These are phyloP conservation scores for Chelonus formosanus DNA, from an alignment of 2,888 invertebrate genomes.

Conservation along the genomic window DNA sequence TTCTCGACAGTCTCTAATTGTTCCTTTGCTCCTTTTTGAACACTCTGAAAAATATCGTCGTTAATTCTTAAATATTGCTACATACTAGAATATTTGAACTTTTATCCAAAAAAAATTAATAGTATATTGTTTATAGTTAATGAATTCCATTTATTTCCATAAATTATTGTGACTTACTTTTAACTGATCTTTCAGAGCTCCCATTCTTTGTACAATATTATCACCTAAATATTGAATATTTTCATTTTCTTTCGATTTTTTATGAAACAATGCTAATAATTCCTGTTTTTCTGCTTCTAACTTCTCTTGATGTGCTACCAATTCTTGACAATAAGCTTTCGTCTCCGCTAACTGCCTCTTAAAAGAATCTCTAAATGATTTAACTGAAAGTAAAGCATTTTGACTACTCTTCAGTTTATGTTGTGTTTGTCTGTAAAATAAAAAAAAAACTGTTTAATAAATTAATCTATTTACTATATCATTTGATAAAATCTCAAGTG, in stretches of 20 bases:
- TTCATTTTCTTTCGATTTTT: slow-evolving; percentile 56
- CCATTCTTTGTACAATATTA: slow-evolving; percentile 67
- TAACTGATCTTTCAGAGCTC: slow-evolving; percentile 66
- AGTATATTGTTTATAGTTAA: no score
- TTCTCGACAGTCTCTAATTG: slow-evolving; percentile 67
- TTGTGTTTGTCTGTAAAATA: slow-evolving; percentile 62
- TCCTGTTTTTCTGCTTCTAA: slow-evolving; percentile 61
- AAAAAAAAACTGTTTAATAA: background rate
- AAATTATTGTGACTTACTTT: slow-evolving; percentile 58
- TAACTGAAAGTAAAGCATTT: slow-evolving; percentile 64
- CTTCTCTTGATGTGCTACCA: slow-evolving; percentile 68
- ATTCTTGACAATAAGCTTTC: slow-evolving; percentile 67
- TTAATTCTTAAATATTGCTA: no score
- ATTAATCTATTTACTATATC: no score
- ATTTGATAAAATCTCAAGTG: no score
- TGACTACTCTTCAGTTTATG: slow-evolving; percentile 66
- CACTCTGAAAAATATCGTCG: slow-evolving; percentile 57
- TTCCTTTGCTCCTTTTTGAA: slow-evolving; percentile 68
- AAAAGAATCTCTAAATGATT: slow-evolving; percentile 67
- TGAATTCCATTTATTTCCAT: no score
- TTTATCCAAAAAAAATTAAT: no score
- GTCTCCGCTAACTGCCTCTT: slow-evolving; percentile 68
- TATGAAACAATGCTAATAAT: slow-evolving; percentile 47
- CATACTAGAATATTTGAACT: no score
- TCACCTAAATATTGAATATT: slow-evolving; percentile 61